Evolutionary conservation across 2,113 vertebrate genomes (phyloP).

Genomic region (Mormoops blainvillei): DNA sequence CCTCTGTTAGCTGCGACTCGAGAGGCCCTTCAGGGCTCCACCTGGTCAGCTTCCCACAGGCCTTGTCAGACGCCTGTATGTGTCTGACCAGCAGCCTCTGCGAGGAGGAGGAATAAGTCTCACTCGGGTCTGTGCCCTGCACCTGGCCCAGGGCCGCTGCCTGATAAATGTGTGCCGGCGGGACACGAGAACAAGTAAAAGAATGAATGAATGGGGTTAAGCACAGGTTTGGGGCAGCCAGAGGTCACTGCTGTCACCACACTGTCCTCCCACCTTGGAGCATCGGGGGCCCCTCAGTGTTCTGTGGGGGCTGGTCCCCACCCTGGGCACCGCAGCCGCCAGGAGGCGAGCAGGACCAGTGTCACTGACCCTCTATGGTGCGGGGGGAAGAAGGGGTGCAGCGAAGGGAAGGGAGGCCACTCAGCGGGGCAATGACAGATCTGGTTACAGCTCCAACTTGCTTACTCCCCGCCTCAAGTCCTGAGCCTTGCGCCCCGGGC

Average conservation of each 20-base stretch:
- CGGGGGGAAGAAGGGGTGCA: fast-evolving
- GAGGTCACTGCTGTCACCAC: background rate
- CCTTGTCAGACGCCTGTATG: background rate
- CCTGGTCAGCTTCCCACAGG: background rate
- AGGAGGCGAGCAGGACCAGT: fast-evolving
- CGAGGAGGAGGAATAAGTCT: background rate
- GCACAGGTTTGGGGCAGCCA: no score
- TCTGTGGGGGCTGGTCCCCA: background rate
- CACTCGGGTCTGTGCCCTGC: background rate
- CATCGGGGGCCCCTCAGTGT: background rate
- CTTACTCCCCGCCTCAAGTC: background rate
- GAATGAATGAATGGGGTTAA: fast-evolving
- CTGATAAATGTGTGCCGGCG: fast-evolving
- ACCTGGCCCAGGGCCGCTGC: background rate
- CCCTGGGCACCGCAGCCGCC: background rate
- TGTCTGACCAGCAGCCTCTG: fast-evolving
- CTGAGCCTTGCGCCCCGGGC: background rate
- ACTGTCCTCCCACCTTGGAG: background rate
- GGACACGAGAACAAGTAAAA: background rate
- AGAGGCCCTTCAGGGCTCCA: background rate
- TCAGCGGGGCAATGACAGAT: fast-evolving
- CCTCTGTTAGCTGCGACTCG: fast-evolving
- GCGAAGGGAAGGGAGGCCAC: background rate
- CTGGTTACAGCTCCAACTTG: background rate
- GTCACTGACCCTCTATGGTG: background rate